Evolutionary conservation across 2,113 vertebrate species (phyloP), one percentile per base, ranked within the genome.

Genomic region (Hippopotamus amphibius): DNA sequence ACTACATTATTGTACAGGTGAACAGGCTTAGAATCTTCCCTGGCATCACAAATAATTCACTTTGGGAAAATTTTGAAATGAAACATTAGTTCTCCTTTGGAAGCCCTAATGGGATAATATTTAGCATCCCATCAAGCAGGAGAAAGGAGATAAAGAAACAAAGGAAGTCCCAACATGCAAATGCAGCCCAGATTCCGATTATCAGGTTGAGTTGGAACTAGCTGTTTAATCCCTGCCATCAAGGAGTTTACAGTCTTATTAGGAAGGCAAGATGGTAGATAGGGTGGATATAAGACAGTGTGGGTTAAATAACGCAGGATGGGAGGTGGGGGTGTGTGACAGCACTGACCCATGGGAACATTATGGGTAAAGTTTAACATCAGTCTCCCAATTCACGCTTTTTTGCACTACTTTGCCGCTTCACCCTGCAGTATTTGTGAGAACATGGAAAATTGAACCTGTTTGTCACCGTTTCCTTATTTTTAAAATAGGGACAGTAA

Each of bases 61-160:
- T 71, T 61, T 37, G 28, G 81, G 46, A 86, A 69, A 1, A 3
- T 59, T 96, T 61, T 72, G 79, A 92, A 94, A 72, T 63, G 82
- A 93, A 90, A 71, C 74, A 53, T 59, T 79, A 65, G 48, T 22
- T 93, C 41, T 93, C 86, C 33, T 71, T 96, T 65, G 57, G 30
- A 81, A 87, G 30, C 11, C 7, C 19, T 3, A 3, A 61, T 0
- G 21, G 8, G 53, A 6, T 16, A 55, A 43, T n/a, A 68, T 15
- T 93, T 26, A 76, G 41, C 21, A 26, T 5, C 19, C 19, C 37
- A 72, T 63, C 57, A 92, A 80, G 69, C 41, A 82, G 30, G 13
- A 74, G 43, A 90, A 65, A 28, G n/a, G 19, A 55, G 9, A 72
- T 28, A 22, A 59, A 87, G 80, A 88, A 69, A 43, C 46, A 53